Conservation (phyloP, 2,113 vertebrate species). For the Odobenus rosmarus region DNA sequence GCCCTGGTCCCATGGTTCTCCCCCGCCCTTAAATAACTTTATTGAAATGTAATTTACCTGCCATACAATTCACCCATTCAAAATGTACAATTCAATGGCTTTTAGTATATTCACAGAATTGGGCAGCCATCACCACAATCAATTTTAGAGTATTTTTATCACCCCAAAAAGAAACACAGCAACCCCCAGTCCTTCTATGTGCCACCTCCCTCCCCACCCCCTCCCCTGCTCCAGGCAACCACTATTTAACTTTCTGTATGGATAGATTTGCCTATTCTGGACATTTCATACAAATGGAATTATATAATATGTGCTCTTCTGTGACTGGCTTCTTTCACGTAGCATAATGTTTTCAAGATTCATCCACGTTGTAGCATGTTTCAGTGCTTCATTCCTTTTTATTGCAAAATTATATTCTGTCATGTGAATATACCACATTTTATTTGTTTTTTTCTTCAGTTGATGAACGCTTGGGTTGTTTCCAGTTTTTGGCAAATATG, state of each 20-base stretch:
- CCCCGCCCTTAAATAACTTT: not conserved
- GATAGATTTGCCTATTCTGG: not conserved
- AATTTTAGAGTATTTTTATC: not conserved
- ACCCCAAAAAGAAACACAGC: not conserved
- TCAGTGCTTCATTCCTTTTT: not conserved
- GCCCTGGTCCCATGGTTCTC: not conserved
- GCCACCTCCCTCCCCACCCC: too few species aligned
- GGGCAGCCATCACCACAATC: not conserved
- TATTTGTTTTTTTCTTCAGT: not conserved
- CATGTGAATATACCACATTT: not conserved
- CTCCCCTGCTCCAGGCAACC: not conserved
- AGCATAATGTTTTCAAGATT: not conserved
- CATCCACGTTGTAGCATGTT: not conserved
- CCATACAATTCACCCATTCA: not conserved
- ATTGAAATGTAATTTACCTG: not conserved
- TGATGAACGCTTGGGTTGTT: not conserved
- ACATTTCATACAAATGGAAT: not conserved
- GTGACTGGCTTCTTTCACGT: not conserved
- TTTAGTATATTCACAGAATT: not conserved
- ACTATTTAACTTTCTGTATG: not conserved
- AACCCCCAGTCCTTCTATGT: not conserved
- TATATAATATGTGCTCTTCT: not conserved
- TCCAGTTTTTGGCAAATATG: not conserved
- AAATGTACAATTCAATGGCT: not conserved
- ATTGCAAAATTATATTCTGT: not conserved